Evolutionary conservation across 2,888 invertebrate genomes (phyloP), one percentile per base, ranked within the genome.

Genomic region (Adela reaumurella): DNA sequence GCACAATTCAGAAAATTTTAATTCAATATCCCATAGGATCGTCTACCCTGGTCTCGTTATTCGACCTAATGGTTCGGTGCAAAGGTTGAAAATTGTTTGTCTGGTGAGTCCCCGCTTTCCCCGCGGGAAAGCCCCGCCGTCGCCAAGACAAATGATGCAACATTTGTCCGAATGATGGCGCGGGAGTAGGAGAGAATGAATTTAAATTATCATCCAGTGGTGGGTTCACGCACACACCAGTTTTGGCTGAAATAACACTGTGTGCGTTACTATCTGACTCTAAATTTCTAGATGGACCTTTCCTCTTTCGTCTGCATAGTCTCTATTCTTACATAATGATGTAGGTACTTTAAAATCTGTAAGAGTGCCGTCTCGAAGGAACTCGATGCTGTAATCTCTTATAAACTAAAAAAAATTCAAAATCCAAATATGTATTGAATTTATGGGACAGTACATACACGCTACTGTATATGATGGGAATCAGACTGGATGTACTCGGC

Each of bases 121-220:
- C 61, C 70, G 64, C 58, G 3, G 8, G 35, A 14, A 35, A 35
- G 35, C 35, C 35, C 35, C 35, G 35, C 35, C 35, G 35, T 57
- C 76, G 71, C 71, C 69, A 67, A 77, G 79, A 80, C 71, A 79
- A 80, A 80, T 79, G 78, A 74, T 68, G 68, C 68, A 70, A 69
- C 79, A 80, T 80, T 80, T 80, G 80, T 80, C 80, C 79, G 76
- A 79, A 80, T 80, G 80, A 80, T 80, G 80, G 80, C 78, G 78
- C 77, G 77, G 78, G 78, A 77, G 78, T 71, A 70, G 70, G 68
- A 80, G 80, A 79, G 78, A 80, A 80, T 80, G 80, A 80, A 80
- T 80, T 80, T 80, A 80, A 80, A 80, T 80, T 80, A 80, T 80
- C 80, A 79, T 80, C 77, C 79, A 76, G 77, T 77, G 73, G 68